These are phyloP conservation scores for Dicycla oo DNA, from an alignment of 2,888 invertebrate genomes.

Conservation along the genomic window DNA sequence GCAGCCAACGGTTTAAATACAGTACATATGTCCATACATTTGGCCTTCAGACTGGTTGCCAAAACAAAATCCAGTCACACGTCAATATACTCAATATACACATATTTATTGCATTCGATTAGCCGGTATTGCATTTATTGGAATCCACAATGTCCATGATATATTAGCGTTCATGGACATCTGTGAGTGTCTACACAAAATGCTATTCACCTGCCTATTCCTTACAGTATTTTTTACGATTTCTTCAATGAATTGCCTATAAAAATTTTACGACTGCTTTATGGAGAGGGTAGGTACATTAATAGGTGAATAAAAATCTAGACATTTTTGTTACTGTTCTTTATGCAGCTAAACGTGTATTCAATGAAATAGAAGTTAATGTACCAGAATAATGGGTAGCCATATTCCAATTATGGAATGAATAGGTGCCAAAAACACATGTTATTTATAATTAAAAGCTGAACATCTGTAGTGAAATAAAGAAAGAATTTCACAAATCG, in stretches of 20 bases:
- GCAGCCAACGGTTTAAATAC: no score
- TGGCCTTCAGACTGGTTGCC: neutral
- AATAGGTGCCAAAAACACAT: slow-evolving; percentile 21
- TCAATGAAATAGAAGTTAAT: slow-evolving; percentile 16
- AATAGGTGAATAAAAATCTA: slow-evolving; percentile 55
- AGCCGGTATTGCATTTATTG: no score
- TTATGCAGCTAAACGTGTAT: slow-evolving; percentile 7
- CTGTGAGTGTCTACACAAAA: neutral
- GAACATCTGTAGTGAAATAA: no score
- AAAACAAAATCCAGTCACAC: neutral
- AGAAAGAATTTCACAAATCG: no score
- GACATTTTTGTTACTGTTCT: slow-evolving; percentile 52
- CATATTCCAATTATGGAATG: slow-evolving; percentile 4
- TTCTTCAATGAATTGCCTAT: slow-evolving; percentile 72
- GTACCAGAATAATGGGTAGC: slow-evolving; percentile 1
- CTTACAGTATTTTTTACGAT: slow-evolving; percentile 70
- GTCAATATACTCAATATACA: no score
- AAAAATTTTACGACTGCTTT: slow-evolving; percentile 73
- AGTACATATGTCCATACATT: no score
- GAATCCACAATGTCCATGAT: neutral
- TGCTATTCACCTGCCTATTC: slow-evolving; percentile 38
- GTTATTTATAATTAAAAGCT: neutral
- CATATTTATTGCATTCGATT: no score
- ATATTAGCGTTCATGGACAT: slow-evolving; percentile 1
- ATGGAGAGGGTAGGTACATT: slow-evolving; percentile 62